Base-by-base conservation (phyloP, 30 jellyfish, hydroid and myxozoan species). In the Cassiopea andromeda region DNA sequence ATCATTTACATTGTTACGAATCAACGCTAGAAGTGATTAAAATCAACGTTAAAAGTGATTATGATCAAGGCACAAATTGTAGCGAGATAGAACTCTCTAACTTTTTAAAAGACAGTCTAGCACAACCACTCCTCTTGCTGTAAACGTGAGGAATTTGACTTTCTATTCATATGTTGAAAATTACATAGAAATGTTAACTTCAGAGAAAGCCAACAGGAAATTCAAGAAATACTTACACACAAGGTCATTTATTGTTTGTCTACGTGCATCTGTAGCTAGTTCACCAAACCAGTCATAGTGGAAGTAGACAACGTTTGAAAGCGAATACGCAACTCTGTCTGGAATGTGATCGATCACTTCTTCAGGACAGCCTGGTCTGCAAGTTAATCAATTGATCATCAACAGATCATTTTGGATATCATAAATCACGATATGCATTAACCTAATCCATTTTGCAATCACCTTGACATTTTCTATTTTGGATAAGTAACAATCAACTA, bases 301-400 rank as follows among this genome's bases (percentile, higher is more conserved):
- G 60, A 85, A 85, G 17, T 61, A 61, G 13, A 85, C 93, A 46
- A 77, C 88, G 59, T 85, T 85, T 44, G 93, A 85, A 44, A 85
- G 74, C 0, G 93, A 85, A 19, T 85, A 85, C 46, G 93, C 93
- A 44, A 85, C 88, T 45, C 88, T 85, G 77, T 85, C 93, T 44
- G 93, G 93, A 10, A 85, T 78, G 60, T 79, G 93, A 69, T 85
- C 93, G 44, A 85, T 85, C 48, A 54, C 93, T 77, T 85, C 88
- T 61, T 75, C 83, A 17, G 93, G 87, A 58, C 93, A 85, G 75
- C 87, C 87, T 1, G 87, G 93, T 61, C 73, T 61, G 14, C 73
- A 17, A 61, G 10, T 13, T 17, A 61, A 61, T 61, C 19, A 61
- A 14, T 61, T 61, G 2, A 61, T 61, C 73, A 17, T 14, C 4